These are phyloP conservation scores for Argya squamiceps DNA, from an alignment of 2,797 vertebrate species.

Conservation along the genomic window DNA sequence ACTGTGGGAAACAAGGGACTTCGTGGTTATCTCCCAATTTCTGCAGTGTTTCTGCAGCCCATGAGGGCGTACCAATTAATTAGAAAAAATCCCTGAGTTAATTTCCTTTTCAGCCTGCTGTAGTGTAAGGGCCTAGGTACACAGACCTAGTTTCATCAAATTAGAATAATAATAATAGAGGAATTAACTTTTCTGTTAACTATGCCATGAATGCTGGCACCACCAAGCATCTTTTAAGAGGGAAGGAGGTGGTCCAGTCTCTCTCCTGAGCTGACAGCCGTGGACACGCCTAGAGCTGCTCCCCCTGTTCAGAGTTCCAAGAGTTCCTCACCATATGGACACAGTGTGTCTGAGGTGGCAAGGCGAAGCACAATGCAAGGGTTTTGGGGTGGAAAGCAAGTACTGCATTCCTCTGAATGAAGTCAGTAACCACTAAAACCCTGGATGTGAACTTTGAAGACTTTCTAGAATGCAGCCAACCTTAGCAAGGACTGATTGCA, in stretches of 20 bases:
- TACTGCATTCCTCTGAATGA: neutral
- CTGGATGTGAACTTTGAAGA: neutral
- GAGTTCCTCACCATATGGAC: neutral
- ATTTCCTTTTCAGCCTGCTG: conserved; percentile 66
- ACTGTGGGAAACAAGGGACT: neutral
- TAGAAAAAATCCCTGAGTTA: conserved; percentile 69
- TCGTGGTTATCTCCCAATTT: conserved; percentile 62
- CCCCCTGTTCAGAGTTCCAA: neutral
- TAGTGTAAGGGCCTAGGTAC: conserved; percentile 54
- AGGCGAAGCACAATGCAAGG: neutral
- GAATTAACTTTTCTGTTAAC: neutral
- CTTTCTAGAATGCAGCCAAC: neutral
- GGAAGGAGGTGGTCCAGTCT: neutral
- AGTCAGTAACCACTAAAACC: neutral
- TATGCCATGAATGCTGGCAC: neutral
- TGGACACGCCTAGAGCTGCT: neutral
- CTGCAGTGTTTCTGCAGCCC: conserved; percentile 38
- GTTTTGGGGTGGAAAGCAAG: neutral
- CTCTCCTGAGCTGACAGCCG: neutral
- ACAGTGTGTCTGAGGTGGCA: neutral
- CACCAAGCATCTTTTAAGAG: neutral
- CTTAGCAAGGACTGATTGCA: neutral
- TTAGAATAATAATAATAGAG: conserved; percentile 23
- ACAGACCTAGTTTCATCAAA: conserved; percentile 71
- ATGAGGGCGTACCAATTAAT: conserved; percentile 72